Conservation (phyloP, 1,140 invertebrate species). For the Acromyrmex heyeri region DNA sequence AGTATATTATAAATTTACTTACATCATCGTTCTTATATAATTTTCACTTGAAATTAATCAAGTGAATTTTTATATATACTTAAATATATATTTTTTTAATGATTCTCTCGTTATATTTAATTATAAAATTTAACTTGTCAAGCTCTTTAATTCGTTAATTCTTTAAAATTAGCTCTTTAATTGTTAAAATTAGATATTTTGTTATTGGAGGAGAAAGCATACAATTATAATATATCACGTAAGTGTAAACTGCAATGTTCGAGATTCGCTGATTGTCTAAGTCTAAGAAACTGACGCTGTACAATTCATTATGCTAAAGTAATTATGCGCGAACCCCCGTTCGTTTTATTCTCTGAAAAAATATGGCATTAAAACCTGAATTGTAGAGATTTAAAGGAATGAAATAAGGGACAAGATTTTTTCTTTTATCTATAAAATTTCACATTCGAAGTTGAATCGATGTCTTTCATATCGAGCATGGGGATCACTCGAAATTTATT, state of each 20-base stretch:
- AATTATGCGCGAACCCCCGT: slow-evolving; percentile 60
- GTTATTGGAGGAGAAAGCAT: neutral
- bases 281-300: neutral
- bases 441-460: slow-evolving; percentile 45
- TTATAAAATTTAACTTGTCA: neutral
- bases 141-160: neutral
- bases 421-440: slow-evolving; percentile 63
- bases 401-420: slow-evolving; percentile 54
- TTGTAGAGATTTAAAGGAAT: neutral
- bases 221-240: neutral
- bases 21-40: neutral
- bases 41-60: neutral
- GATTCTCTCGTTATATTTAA: too few species aligned
- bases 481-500: slow-evolving; percentile 36
- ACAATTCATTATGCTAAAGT: slow-evolving; percentile 65
- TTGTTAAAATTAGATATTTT: neutral
- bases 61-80: neutral
- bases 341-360: neutral
- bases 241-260: neutral
- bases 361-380: neutral
- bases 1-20: neutral
- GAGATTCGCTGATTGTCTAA: neutral
- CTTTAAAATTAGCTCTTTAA: too few species aligned
- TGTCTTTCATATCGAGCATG: slow-evolving; percentile 9
- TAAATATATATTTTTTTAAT: neutral